A percentile compares a stretch with the other conserved stretches of the same genome.
Evolutionary conservation across 1,140 invertebrate species (phyloP).

Genomic region (Pseudomyrmex gracilis): DNA sequence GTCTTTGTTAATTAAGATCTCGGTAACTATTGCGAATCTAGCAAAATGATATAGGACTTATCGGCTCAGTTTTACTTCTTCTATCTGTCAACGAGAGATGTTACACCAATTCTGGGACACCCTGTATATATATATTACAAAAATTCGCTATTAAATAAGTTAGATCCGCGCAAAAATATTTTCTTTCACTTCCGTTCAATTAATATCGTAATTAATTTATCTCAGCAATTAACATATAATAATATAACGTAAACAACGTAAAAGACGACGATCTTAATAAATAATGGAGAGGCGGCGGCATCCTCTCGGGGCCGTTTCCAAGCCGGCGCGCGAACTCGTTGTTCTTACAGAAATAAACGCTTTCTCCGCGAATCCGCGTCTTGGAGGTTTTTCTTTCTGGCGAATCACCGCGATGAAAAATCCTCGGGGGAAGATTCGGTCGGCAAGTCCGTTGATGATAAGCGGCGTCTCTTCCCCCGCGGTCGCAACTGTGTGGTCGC

Average conservation of each 20-base stretch:
- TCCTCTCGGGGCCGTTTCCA: neutral
- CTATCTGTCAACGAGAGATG: no score
- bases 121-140: no score
- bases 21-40: no score
- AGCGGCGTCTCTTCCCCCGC: constrained; percentile 52
- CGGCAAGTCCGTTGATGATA: constrained; percentile 52
- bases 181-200: no score
- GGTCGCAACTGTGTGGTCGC: constrained; percentile 35
- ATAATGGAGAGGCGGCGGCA: neutral
- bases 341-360: constrained; percentile 5
- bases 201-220: neutral
- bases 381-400: constrained; percentile 23
- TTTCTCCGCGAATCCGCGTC: neutral
- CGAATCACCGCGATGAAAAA: constrained; percentile 50
- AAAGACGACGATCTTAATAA: neutral
- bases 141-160: neutral
- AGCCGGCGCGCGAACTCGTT: constrained; percentile 10
- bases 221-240: neutral
- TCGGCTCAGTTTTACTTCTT: no score
- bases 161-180: no score
- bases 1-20: no score
- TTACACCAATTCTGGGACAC: no score
- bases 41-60: no score
- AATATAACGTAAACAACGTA: no score
- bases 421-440: constrained; percentile 18